phyloP scores from a whole-genome alignment of 2,113 vertebrate genomes.

The Poecilia latipinna region DNA sequence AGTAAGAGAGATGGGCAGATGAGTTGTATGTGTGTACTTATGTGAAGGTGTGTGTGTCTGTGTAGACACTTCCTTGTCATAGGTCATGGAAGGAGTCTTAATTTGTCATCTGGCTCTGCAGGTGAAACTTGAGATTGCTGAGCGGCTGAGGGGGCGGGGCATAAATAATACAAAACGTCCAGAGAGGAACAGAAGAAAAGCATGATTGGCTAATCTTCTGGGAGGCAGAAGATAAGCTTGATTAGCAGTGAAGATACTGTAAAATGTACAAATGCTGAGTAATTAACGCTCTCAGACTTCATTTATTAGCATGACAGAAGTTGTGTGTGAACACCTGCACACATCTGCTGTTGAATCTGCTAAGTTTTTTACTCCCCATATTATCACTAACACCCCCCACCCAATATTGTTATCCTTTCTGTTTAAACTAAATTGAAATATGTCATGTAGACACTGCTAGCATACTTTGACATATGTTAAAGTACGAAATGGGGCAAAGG shows the following conservation, averaged over 20 bases:
- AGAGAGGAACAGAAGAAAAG: slow-evolving; percentile 34
- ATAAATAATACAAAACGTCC: slow-evolving; percentile 78
- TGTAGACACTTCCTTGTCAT: slow-evolving; percentile 58
- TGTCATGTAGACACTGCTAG: slow-evolving; percentile 25
- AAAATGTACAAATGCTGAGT: slow-evolving; percentile 17
- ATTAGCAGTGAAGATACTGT: slow-evolving; percentile 19
- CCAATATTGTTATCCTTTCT: neutral
- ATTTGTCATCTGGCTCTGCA: slow-evolving; percentile 76
- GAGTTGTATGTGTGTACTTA: slow-evolving; percentile 18
- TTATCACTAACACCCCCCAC: neutral
- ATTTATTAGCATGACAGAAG: neutral
- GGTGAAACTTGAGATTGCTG: slow-evolving; percentile 69
- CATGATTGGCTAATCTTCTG: slow-evolving; percentile 20
- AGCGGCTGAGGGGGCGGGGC: slow-evolving; percentile 70
- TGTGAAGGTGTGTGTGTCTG: slow-evolving; percentile 30
- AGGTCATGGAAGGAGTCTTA: slow-evolving; percentile 72
- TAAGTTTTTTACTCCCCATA: slow-evolving; percentile 8
- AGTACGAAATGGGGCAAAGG: slow-evolving; percentile 35
- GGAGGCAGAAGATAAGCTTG: slow-evolving; percentile 35
- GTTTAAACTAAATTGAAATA: slow-evolving; percentile 19
- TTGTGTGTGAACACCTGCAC: neutral
- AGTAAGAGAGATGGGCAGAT: slow-evolving; percentile 30
- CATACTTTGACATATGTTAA: slow-evolving; percentile 35
- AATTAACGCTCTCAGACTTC: slow-evolving; percentile 10
- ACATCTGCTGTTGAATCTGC: slow-evolving; percentile 19